Percentiles rank a stretch among this genome's conserved stretches.
These are phyloP conservation scores for Girardinus metallicus DNA, from an alignment of 2,797 vertebrate genomes.

Conservation along the genomic window DNA sequence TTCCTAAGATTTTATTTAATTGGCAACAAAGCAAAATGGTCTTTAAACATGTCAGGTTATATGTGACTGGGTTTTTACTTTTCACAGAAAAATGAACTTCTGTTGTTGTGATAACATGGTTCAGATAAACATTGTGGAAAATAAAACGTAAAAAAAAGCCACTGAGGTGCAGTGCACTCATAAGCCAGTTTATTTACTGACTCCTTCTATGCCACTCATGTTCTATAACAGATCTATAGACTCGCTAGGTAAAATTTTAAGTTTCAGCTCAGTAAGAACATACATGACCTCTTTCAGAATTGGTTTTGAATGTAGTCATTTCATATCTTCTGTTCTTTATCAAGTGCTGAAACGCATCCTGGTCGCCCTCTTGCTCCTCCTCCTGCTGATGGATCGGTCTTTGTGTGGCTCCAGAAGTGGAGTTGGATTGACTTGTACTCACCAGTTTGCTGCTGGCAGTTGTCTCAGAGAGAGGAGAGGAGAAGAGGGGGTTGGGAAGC, in stretches of 20 bases:
- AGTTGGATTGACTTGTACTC: not conserved
- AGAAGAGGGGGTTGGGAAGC: not conserved
- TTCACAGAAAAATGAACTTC: not conserved
- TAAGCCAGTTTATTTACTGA: not conserved
- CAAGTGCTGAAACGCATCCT: not conserved
- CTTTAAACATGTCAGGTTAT: not conserved
- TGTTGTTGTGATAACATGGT: not conserved
- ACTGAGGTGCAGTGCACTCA: not conserved
- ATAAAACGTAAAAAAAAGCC: not conserved
- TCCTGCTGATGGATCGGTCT: not conserved
- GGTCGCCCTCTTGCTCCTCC: not conserved
- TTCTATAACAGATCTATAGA: too few relatives aligned
- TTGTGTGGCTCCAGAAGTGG: not conserved
- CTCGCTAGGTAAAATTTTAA: not conserved
- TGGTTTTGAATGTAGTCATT: not conserved
- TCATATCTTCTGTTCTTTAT: not conserved
- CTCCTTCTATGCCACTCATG: not conserved
- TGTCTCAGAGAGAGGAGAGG: not conserved
- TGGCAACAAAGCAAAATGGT: not conserved
- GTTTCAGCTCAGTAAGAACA: not conserved
- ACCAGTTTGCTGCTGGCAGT: not conserved
- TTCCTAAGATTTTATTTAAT: not conserved
- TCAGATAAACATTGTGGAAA: not conserved
- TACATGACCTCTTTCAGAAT: not conserved
- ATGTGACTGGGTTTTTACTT: not conserved